Base-by-base conservation (phyloP, 2,797 vertebrate genomes). In the Crenichthys baileyi region DNA sequence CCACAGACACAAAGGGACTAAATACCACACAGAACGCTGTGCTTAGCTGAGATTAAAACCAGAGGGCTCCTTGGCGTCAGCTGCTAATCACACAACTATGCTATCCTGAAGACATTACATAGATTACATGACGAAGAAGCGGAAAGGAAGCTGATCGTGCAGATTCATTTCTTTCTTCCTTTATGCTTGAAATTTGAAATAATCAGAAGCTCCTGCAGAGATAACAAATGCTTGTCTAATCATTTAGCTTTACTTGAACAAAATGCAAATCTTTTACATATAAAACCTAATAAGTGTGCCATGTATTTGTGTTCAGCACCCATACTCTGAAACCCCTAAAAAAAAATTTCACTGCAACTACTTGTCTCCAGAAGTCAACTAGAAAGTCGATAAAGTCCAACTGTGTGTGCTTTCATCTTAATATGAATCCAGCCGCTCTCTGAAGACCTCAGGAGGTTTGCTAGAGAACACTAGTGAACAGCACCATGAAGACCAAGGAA, bases 81-180 rank as follows among this genome's bases (percentile, higher is more conserved):
- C 67, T 70, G 67, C 41, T 26, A 46, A 46, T 24, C 22, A 70
- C 39, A 46, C 41, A 44, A 16, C 41, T 70, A 68, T 1, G 41
- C 65, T 13, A 15, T 4, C n/a, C 65, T 7, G 9, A 29, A 46
- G 39, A n/a, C 39, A n/a, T 6, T 16, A 9, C 46, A 44, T 70
- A n/a, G 8, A 70, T 70, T 46, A 46, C 22, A 70, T 70, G 67
- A 46, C 41, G 46, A 63, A 63, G 67, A 70, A 70, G 41, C n/a
- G 22, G 22, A 67, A 18, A 41, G 20, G 39, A 24, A 67, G 18
- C 63, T 67, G 31, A 61, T 7, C n/a, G 4, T 16, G 16, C 7
- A 3, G 18, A 39, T 20, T 24, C 5, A 2, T 56, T 56, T n/a
- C 36, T 56, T 7, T 8, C 24, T 39, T 65, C 26, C 16, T 39